Conservation (phyloP, 1,140 invertebrate genomes). For the Lysiphlebus fabarum region DNA sequence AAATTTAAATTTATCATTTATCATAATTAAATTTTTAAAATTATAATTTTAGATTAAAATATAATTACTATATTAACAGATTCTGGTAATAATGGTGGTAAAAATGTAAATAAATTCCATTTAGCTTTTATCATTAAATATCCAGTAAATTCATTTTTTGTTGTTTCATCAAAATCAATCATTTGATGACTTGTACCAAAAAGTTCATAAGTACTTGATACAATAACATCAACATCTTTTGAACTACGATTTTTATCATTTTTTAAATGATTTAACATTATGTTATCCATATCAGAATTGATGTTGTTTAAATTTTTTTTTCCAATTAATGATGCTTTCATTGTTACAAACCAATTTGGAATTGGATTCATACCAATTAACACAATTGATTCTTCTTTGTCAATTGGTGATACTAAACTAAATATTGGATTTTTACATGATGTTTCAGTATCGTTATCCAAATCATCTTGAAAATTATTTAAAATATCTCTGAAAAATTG, state of each 20-base stretch:
- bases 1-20: conserved; percentile 13
- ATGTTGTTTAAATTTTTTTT: neutral
- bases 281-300: neutral
- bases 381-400: conserved; percentile 28
- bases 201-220: conserved; percentile 35
- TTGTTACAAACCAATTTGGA: conserved; percentile 33
- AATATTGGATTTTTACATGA: conserved; percentile 33
- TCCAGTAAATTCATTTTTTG: conserved; percentile 36
- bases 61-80: conserved; percentile 6
- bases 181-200: conserved; percentile 38
- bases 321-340: conserved; percentile 29
- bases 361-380: conserved; percentile 35
- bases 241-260: neutral
- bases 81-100: conserved; percentile 22
- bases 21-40: neutral
- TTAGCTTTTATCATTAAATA: conserved; percentile 35
- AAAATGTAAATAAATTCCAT: conserved; percentile 34
- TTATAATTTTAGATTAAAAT: neutral
- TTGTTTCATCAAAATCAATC: conserved; percentile 28
- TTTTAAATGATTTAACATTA: neutral
- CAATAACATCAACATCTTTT: conserved; percentile 28
- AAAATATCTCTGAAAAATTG: conserved; percentile 10
- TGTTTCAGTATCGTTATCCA: conserved; percentile 3
- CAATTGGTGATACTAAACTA: conserved; percentile 36
- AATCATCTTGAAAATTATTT: conserved; percentile 24